Evolutionary conservation across 2,113 vertebrate genomes (phyloP).

Genomic region (Todiramphus chloris): DNA sequence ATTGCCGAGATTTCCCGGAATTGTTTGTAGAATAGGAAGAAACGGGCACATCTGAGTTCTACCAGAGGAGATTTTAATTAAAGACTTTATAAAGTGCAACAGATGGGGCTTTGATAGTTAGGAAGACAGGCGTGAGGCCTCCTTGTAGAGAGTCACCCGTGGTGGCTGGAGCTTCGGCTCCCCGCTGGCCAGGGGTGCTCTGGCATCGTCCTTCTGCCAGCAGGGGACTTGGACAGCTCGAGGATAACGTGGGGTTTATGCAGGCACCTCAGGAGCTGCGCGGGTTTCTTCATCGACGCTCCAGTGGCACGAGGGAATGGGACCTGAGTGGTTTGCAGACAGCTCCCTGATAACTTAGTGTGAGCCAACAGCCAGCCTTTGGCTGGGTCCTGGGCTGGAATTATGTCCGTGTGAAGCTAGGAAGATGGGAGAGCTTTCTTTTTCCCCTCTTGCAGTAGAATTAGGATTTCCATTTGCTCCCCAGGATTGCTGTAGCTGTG

Average conservation of each 20-base stretch:
- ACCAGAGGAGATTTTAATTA: conserved; percentile 37
- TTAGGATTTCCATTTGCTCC: not conserved
- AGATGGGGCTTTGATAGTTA: conserved; percentile 26
- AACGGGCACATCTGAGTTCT: conserved; percentile 29
- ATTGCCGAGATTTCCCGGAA: conserved; percentile 53
- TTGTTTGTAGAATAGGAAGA: conserved; percentile 24
- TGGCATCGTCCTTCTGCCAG: not conserved
- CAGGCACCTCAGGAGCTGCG: accelerated
- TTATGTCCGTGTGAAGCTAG: not conserved
- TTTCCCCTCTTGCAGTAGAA: not conserved
- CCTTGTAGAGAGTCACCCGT: not conserved
- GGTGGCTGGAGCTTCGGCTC: not conserved
- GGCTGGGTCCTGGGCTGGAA: not conserved
- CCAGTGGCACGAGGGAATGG: not conserved
- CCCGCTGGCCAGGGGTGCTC: not conserved
- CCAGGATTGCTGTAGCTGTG: not conserved
- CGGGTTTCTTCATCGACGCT: not conserved
- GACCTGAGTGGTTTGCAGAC: not conserved
- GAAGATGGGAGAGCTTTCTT: not conserved
- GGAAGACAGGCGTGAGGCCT: not conserved
- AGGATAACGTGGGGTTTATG: accelerated
- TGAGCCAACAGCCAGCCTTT: not conserved
- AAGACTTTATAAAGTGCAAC: conserved; percentile 14
- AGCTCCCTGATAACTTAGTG: not conserved
- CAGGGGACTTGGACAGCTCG: not conserved